Evolutionary conservation across 2,113 vertebrate genomes (phyloP).

Genomic region (Burhinus oedicnemus): DNA sequence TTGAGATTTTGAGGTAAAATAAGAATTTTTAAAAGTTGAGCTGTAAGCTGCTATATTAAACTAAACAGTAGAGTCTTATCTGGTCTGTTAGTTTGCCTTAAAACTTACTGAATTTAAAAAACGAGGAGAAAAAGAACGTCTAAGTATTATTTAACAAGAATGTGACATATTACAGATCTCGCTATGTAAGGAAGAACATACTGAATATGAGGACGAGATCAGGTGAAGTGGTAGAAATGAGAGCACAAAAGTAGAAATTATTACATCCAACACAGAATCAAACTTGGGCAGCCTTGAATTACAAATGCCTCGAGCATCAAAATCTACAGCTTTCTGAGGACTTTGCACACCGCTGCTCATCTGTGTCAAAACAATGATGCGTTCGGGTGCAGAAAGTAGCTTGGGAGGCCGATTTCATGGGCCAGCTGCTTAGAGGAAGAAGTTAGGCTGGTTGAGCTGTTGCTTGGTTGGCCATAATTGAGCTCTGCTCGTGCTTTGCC

Average conservation of each 20-base stretch:
- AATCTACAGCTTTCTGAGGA: not conserved
- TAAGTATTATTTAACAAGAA: not conserved
- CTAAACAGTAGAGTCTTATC: not conserved
- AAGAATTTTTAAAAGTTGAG: not conserved
- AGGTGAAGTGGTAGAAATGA: not conserved
- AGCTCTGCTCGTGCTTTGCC: not conserved
- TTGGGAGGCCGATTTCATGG: accelerated
- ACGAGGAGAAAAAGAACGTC: not conserved
- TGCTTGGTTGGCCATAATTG: not conserved
- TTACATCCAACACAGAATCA: not conserved
- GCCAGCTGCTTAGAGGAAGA: not conserved
- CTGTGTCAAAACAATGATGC: not conserved
- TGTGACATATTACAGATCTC: not conserved
- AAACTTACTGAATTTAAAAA: not conserved
- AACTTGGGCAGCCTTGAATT: not conserved
- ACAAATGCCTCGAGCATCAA: not conserved
- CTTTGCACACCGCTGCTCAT: not conserved
- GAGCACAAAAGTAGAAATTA: not conserved
- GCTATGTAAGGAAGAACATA: not conserved
- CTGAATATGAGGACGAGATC: not conserved
- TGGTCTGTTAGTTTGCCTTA: not conserved
- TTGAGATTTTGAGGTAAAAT: not conserved
- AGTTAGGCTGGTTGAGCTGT: not conserved
- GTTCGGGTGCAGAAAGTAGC: not conserved
- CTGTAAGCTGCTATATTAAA: not conserved